These are phyloP conservation scores for Amphiprion percula DNA, from an alignment of 2,113 vertebrate species.

Conservation along the genomic window DNA sequence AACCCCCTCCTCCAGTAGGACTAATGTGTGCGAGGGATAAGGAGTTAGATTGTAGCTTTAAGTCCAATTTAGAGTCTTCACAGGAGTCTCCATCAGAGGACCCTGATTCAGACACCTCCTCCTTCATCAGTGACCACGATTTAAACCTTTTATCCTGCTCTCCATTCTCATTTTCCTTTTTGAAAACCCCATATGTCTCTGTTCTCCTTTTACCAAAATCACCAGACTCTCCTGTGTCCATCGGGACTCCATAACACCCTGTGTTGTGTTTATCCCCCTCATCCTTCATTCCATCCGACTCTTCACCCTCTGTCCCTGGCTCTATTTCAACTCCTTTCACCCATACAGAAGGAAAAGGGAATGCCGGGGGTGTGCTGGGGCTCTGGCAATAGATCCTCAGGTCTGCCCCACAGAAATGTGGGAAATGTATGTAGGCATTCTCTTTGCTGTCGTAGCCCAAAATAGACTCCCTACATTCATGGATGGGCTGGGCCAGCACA, in stretches of 20 bases:
- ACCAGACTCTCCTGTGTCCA: conserved; percentile 37
- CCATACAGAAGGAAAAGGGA: conserved; percentile 86
- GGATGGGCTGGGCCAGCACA: conserved; percentile 95
- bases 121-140: conserved; percentile 44
- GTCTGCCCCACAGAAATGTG: conserved; percentile 98
- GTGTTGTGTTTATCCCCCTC: conserved; percentile 22
- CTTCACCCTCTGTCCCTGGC: conserved; percentile 40
- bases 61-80: conserved; percentile 57
- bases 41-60: conserved; percentile 43
- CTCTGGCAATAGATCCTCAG: conserved; percentile 96
- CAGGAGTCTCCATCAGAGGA: conserved; percentile 57
- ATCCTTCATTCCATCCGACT: conserved; percentile 39
- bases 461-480: conserved; percentile 98
- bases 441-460: conserved; percentile 95
- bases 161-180: conserved; percentile 54
- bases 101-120: conserved; percentile 55
- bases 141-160: conserved; percentile 30
- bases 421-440: conserved; percentile 97
- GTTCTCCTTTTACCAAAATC: conserved; percentile 39
- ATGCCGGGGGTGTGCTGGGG: conserved; percentile 89
- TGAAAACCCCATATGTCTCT: conserved; percentile 33
- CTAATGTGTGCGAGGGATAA: conserved; percentile 13
- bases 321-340: conserved; percentile 71
- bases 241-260: conserved; percentile 13
- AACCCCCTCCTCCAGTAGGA: conserved; percentile 4